Base-by-base conservation (phyloP, 2,797 vertebrate genomes). In the Lacerta agilis region DNA sequence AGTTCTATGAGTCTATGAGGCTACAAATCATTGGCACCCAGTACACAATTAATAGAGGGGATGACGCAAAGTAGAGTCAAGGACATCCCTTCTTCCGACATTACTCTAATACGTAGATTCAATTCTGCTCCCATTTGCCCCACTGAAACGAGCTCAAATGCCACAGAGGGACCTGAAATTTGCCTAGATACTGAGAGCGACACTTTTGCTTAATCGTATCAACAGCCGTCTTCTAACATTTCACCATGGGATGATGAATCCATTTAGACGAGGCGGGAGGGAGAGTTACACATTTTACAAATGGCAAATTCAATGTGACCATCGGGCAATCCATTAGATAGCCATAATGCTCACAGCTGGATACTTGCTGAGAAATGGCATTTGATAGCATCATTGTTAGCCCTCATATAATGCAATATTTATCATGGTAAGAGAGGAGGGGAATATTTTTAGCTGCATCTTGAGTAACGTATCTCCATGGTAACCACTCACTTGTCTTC, bases 401-500 rank as follows among this genome's bases (percentile, higher is more conserved):
- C 90, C 93, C 93, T 91, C 92, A 89, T 88, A 94, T 93, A 94
- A 94, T 96, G 92, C 91, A 96, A 94, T 95, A 96, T 96, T 96
- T 96, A 95, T 96, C 93, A 94, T 93, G 92, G 94, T 92, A 87
- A 91, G 92, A 91, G 91, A 95, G 91, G 94, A 93, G 91, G 88
- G 81, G 90, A 93, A 90, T 96, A 96, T 96, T 96, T 96, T 96
- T 96, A 96, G 96, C 95, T 92, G 89, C 92, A 93, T 95, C 94
- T 96, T 95, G 94, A 95, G 94, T 94, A 95, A 95, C 94, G 89
- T 92, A 95, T 96, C 94, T 94, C 96, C 96, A 96, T 96, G 94
- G 96, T 91, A 96, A 96, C 96, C 84, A 77, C 90, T 94, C 94
- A 93, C 94, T 95, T 94, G 92, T 93, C 91, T 92, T 92, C 93